These are phyloP conservation scores for Hapalemur alaotrensis DNA, from an alignment of 2,797 vertebrate species.

Conservation along the genomic window DNA sequence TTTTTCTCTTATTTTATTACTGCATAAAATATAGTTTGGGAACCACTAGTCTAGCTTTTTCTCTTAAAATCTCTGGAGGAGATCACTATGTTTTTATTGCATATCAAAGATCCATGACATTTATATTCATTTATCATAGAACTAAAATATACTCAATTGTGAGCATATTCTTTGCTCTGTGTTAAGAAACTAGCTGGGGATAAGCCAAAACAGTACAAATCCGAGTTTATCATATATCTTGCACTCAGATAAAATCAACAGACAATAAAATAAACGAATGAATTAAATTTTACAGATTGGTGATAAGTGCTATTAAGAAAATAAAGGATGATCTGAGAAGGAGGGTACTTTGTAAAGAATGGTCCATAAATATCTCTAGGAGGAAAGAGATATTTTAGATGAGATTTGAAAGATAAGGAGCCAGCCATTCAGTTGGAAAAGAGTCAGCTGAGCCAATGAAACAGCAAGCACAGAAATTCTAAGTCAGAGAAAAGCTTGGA, in stretches of 20 bases:
- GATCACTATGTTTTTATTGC: not conserved
- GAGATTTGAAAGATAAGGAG: not conserved
- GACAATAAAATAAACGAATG: constrained; percentile 21
- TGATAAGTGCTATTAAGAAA: not conserved
- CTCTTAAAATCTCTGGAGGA: constrained; percentile 7
- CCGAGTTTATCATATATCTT: not conserved
- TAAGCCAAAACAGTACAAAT: not conserved
- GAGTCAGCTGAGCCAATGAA: not conserved
- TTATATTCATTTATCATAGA: constrained; percentile 14
- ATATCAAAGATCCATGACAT: not conserved
- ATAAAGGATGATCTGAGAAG: not conserved
- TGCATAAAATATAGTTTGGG: not conserved
- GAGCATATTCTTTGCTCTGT: not conserved
- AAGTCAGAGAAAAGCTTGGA: not conserved
- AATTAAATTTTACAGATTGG: not conserved
- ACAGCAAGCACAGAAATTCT: not conserved
- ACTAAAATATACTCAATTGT: not conserved
- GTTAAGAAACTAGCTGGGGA: not conserved
- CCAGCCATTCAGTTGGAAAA: not conserved
- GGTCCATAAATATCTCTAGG: not conserved
- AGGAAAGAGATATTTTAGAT: not conserved
- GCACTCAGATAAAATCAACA: not conserved
- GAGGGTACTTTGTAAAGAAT: not conserved
- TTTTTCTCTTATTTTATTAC: not conserved
- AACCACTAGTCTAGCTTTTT: not conserved